These are phyloP conservation scores for Leptinotarsa lineolata DNA, from an alignment of 1,140 invertebrate genomes.

Conservation along the genomic window DNA sequence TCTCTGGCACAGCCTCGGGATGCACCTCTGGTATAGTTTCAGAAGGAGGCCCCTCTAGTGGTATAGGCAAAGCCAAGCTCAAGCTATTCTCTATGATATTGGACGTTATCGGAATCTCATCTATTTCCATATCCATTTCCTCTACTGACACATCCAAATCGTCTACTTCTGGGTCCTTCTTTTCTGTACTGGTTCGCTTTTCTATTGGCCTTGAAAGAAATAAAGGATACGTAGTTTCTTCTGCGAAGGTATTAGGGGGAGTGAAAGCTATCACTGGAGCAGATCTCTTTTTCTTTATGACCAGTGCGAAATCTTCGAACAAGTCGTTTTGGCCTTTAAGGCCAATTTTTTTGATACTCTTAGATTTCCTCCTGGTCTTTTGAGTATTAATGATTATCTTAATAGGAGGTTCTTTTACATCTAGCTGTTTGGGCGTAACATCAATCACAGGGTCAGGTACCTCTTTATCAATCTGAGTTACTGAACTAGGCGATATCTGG, in stretches of 20 bases:
- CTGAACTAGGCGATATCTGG: not conserved
- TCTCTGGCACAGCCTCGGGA: not conserved
- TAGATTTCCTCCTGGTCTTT: conserved; percentile 38
- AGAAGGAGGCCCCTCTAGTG: not conserved
- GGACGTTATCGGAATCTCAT: conserved; percentile 36
- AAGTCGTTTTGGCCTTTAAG: conserved; percentile 33
- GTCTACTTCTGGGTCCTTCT: not conserved
- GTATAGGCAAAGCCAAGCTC: not conserved
- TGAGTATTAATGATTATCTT: conserved; percentile 28
- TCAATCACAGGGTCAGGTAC: not conserved
- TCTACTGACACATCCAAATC: conserved; percentile 37
- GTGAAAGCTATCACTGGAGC: conserved; percentile 28
- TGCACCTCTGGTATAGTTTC: not conserved
- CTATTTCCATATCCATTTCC: conserved; percentile 45
- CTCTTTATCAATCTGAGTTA: not conserved
- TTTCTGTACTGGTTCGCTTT: not conserved
- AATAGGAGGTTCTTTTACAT: conserved; percentile 20
- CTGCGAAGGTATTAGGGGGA: conserved; percentile 19
- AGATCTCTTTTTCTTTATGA: conserved; percentile 41
- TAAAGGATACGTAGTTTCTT: conserved; percentile 11
- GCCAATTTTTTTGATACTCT: conserved; percentile 38
- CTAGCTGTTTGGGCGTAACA: not conserved
- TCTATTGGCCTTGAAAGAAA: conserved; percentile 11
- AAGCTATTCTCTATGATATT: conserved; percentile 35
- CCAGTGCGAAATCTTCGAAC: conserved; percentile 40